A percentile compares a stretch with the other conserved stretches of the same genome.
These are phyloP conservation scores for Proisotoma minuta DNA, from an alignment of 2,888 invertebrate species.

Conservation along the genomic window DNA sequence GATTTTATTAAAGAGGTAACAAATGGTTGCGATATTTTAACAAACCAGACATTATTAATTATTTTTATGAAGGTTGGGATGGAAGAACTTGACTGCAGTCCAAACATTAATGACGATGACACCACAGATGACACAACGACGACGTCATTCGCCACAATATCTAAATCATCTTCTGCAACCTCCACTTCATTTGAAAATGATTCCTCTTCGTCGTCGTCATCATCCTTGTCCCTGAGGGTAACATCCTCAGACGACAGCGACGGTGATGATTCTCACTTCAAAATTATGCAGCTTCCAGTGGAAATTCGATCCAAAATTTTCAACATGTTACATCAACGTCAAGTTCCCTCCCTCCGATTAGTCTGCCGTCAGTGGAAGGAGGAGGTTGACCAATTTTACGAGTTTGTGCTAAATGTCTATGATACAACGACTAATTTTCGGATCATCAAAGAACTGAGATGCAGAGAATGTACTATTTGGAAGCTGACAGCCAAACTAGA, in stretches of 20 bases:
- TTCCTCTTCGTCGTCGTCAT: too few relatives aligned
- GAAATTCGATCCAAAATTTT: constrained; percentile 37
- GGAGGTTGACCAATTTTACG: constrained; percentile 38
- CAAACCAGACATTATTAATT: too few relatives aligned
- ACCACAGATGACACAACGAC: too few relatives aligned
- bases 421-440: constrained; percentile 36
- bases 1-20: constrained; percentile 33
- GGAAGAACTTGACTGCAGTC: too few relatives aligned
- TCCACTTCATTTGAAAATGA: too few relatives aligned
- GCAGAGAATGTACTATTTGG: constrained; percentile 40
- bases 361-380: constrained; percentile 34
- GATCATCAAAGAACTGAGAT: constrained; percentile 26
- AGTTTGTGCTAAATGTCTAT: constrained; percentile 35
- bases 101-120: too few relatives aligned
- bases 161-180: too few relatives aligned
- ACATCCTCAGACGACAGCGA: background rate
- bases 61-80: too few relatives aligned
- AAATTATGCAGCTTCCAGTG: constrained; percentile 2
- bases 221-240: background rate
- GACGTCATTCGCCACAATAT: too few relatives aligned
- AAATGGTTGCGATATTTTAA: background rate
- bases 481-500: constrained; percentile 33
- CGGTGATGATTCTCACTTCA: background rate
- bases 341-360: constrained; percentile 29
- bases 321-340: constrained; percentile 33